Evolutionary conservation across 2,888 invertebrate genomes (phyloP).

Genomic region (Tetranychus piercei): DNA sequence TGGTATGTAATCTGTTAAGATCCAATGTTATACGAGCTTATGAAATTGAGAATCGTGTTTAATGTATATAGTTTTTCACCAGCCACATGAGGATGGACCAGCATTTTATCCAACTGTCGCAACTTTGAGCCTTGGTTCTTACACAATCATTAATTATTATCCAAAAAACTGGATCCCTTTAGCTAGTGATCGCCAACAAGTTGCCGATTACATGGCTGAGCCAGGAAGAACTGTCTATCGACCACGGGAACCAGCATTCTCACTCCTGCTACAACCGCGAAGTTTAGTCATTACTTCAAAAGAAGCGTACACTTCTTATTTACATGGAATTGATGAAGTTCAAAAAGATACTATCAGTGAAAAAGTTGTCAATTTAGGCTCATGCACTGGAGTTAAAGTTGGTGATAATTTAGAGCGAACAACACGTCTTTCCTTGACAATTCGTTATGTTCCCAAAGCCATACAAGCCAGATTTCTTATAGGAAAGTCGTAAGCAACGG

Average conservation of each 20-base stretch:
- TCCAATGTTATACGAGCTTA: no score
- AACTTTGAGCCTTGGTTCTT: conserved; percentile 76
- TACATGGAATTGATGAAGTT: conserved; percentile 67
- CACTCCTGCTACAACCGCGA: conserved; percentile 62
- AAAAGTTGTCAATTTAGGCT: conserved; percentile 23
- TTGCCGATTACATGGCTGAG: not conserved
- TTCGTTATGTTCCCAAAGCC: conserved; percentile 69
- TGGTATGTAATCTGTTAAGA: no score
- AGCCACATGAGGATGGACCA: conserved; percentile 86
- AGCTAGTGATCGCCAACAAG: not conserved
- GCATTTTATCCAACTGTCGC: conserved; percentile 78
- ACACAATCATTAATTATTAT: conserved; percentile 70
- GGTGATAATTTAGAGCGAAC: conserved; percentile 42
- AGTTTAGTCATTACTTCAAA: conserved; percentile 70
- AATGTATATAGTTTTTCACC: conserved; percentile 24
- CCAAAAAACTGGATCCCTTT: conserved; percentile 18
- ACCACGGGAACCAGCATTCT: conserved; percentile 29
- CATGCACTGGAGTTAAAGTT: conserved; percentile 25
- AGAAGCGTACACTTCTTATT: conserved; percentile 56
- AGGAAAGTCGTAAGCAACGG: no score
- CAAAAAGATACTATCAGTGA: conserved; percentile 42
- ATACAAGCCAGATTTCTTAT: not conserved
- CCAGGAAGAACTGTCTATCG: not conserved
- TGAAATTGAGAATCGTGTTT: no score
- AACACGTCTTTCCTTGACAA: conserved; percentile 70